Conservation (phyloP, 2,888 invertebrate genomes). For the Stenchaetothrips biformis region DNA sequence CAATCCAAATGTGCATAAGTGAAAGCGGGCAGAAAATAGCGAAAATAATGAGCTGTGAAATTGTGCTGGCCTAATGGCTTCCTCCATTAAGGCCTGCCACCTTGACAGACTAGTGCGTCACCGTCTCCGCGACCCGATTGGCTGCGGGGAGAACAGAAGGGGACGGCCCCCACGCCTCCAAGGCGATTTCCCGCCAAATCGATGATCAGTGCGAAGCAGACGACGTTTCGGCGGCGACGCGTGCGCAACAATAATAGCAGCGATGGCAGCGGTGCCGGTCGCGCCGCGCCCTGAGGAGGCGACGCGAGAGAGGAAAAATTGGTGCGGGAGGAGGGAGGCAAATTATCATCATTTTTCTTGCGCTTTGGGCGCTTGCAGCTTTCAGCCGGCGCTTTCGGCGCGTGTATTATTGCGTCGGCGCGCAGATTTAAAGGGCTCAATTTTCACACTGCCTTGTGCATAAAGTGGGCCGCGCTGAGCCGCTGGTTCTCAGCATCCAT, state of each 20-base stretch:
- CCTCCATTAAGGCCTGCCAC: neutral
- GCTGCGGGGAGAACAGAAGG: too few species aligned
- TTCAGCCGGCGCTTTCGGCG: neutral
- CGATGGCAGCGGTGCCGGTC: too few species aligned
- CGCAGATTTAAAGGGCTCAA: conserved; percentile 6
- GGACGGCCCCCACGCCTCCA: too few species aligned
- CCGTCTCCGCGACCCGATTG: too few species aligned
- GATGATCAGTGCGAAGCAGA: too few species aligned
- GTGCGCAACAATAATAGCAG: neutral
- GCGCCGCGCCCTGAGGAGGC: too few species aligned
- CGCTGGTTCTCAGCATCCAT: too few species aligned
- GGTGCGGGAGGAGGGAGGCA: neutral
- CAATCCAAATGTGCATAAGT: too few species aligned
- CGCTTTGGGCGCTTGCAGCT: neutral
- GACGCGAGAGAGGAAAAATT: too few species aligned
- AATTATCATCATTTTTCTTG: conserved; percentile 6
- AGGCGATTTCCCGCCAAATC: too few species aligned
- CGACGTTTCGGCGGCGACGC: neutral
- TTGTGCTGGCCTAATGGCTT: neutral
- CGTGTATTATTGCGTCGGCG: neutral
- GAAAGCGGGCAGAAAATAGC: neutral
- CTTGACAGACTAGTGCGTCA: neutral
- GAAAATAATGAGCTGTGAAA: conserved; percentile 5
- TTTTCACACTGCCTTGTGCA: neutral
- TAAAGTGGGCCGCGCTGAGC: neutral